phyloP scores from a whole-genome alignment of 1,140 invertebrate genomes.

The Drosophila auraria region DNA sequence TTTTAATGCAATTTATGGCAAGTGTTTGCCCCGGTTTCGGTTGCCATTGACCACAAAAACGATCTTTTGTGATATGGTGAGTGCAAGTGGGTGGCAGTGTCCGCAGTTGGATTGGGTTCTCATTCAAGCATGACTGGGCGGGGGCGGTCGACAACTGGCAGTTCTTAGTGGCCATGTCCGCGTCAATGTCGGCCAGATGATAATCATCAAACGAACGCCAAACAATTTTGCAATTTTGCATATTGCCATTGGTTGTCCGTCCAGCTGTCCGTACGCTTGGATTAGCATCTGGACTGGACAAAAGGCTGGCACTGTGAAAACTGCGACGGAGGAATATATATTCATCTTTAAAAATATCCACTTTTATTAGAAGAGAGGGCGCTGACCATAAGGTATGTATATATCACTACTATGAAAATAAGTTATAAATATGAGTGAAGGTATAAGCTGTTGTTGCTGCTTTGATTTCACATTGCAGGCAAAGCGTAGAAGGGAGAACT shows the following conservation, averaged over 20 bases:
- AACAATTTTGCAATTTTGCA: conserved; percentile 30
- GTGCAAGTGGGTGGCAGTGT: not conserved
- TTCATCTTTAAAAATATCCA: not conserved
- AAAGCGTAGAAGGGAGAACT: no score
- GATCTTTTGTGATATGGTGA: conserved; percentile 59
- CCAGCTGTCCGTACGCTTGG: conserved; percentile 4
- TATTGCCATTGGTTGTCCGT: conserved; percentile 16
- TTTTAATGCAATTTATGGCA: conserved; percentile 78
- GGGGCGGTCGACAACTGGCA: conserved; percentile 11
- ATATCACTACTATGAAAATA: not conserved
- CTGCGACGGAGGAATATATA: not conserved
- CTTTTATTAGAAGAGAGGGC: no score
- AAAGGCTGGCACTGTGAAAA: not conserved
- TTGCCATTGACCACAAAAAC: conserved; percentile 61
- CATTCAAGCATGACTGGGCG: conserved; percentile 26
- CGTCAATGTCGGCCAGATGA: conserved; percentile 26
- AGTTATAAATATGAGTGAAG: no score
- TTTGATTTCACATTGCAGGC: no score
- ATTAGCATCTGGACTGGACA: not conserved
- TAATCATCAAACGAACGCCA: conserved; percentile 23
- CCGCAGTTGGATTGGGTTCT: conserved; percentile 18
- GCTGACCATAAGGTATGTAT: no score
- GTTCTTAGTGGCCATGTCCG: conserved; percentile 40
- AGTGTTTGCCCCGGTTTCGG: conserved; percentile 69
- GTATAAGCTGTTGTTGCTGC: no score